phyloP scores from a whole-genome alignment of 2,113 vertebrate genomes.

The Sebastes fasciatus region DNA sequence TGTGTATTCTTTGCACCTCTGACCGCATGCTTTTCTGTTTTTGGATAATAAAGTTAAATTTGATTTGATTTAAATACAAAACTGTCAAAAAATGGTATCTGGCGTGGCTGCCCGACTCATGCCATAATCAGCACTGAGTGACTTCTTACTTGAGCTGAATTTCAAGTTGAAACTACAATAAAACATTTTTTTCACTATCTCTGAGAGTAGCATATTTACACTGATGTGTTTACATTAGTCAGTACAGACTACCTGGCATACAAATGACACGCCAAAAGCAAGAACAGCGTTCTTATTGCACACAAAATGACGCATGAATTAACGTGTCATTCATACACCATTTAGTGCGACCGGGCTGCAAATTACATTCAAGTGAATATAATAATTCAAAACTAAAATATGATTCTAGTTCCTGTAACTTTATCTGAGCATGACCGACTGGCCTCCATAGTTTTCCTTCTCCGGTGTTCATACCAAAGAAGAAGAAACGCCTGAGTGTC shows the following conservation, averaged over 20 bases:
- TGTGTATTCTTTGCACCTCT: background rate
- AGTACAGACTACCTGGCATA: too few relatives aligned
- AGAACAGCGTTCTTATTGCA: too few relatives aligned
- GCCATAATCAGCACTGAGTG: too few relatives aligned
- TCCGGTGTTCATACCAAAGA: background rate
- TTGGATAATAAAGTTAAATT: background rate
- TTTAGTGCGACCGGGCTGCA: too few relatives aligned
- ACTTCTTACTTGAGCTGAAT: too few relatives aligned
- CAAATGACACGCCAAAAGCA: too few relatives aligned
- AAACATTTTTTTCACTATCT: too few relatives aligned
- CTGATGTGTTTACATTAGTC: too few relatives aligned
- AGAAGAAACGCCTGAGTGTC: background rate
- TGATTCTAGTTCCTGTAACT: slow-evolving; percentile 21
- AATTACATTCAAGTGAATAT: background rate
- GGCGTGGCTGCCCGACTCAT: background rate
- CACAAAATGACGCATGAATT: too few relatives aligned
- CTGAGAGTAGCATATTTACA: too few relatives aligned
- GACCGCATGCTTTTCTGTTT: background rate
- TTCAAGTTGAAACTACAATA: too few relatives aligned
- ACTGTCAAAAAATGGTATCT: background rate
- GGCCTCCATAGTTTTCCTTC: background rate
- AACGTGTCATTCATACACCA: too few relatives aligned
- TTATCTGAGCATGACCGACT: slow-evolving; percentile 9
- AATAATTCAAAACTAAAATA: slow-evolving; percentile 10
- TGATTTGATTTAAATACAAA: background rate